Evolutionary conservation across 2,888 invertebrate genomes (phyloP), one percentile per base, ranked within the genome.

Genomic region (Acrocera orbiculus): DNA sequence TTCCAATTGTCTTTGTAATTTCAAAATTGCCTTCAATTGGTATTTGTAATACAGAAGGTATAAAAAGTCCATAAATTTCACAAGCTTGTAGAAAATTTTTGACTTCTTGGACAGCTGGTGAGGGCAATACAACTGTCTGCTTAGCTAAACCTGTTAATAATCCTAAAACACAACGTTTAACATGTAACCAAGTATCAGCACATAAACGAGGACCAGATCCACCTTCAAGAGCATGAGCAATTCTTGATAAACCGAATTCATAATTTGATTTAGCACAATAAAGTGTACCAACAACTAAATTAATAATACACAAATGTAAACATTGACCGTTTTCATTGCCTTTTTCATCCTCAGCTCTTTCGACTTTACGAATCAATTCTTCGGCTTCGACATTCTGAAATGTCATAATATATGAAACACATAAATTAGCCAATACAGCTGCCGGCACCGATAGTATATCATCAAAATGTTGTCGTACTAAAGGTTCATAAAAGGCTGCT

Each of bases 221-320:
- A 14, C 58, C 56, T 36, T 61, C 61, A 37, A 98, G 61, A 24
- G 95, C 95, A 60, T 96, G 95, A 52, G 96, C 92, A 1, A 98
- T 87, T 40, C 96, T 69, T 0, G 93, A 92, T 47, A 98, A 83
- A 2, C 98, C 98, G 61, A 98, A 98, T 58, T 98, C 96, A 50
- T 92, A 98, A 61, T 98, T 98, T 1, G 93, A 93, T 61, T 96
- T 98, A 3, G 95, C 87, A 54, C 96, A 98, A 57, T 98, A 98
- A 23, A 98, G 62, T 1, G 96, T 98, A 10, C 96, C 98, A 42
- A 98, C 98, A 1, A 98, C 96, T 32, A 99, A 69, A 60, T 99
- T 98, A 4, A 99, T 93, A 41, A 96, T 99, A 54, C 96, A 98
- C 32, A 95, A 66, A 54, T 98, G 98, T 58, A 96, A 93, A 56